Evolutionary conservation across 2,797 vertebrate genomes (phyloP), one percentile per base, ranked within the genome.

Genomic region (Eupleurogrammus muticus): DNA sequence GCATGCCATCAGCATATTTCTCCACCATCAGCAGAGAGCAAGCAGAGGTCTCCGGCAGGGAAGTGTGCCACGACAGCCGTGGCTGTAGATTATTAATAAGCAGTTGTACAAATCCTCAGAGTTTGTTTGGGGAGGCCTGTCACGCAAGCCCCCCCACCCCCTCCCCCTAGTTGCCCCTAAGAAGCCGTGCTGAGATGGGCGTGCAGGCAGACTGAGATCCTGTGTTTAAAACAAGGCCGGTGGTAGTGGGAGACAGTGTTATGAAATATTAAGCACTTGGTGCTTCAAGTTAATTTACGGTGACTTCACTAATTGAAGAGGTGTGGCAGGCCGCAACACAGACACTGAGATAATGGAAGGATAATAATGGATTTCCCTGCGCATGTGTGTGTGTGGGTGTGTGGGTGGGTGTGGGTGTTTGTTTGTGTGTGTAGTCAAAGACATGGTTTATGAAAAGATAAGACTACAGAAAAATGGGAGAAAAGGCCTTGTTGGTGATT

Each of bases 1-100:
- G 51, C 21, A 49, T 46, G 51, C 21, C 42, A 19, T 20, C 38
- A 47, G 17, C 13, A 13, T 3, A 42, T 54, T 23, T 36, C 53
- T 63, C 17, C 47, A 34, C 4, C 47, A 19, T 0, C 36, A 60
- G 52, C 44, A 67, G 48, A 64, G 21, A 74, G 61, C 66, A 69
- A 44, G 17, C n/a, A 1, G 51, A 73, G 73, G 81, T 75, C 63
- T 71, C n/a, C 0, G 38, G 46, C 34, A 75, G 73, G 67, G 60
- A 38, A 77, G 64, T 78, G 71, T 83, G 75, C 57, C 82, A 69
- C 7, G 5, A 32, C 50, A 71, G 78, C 75, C 62, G 63, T 50
- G 16, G 17, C 53, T 73, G 58, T 91, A 24, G 69, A 90, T 90
- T 90, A 91, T 91, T 92, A 84, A 91, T 91, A 87, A 88, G 86